phyloP scores from a whole-genome alignment of 2,888 invertebrate genomes.

The Rhamphomyia laevipes region DNA sequence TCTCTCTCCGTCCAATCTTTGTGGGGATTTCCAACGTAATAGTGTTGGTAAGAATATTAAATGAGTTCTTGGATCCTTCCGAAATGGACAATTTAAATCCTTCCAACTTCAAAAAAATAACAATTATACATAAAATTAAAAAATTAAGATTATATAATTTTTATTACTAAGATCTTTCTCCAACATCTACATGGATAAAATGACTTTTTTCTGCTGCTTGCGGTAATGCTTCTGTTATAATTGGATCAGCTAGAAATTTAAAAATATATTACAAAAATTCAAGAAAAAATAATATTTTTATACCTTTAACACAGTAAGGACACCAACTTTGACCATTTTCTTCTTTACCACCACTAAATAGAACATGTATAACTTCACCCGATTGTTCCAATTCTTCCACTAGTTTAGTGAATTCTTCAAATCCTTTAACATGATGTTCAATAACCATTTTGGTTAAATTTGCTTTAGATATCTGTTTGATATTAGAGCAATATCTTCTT shows the following conservation, averaged over 20 bases:
- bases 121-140: no score
- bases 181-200: conserved; percentile 68
- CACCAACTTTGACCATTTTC: conserved; percentile 73
- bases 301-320: conserved; percentile 75
- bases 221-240: conserved; percentile 54
- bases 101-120: conserved; percentile 59
- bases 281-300: conserved; percentile 17
- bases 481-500: no score
- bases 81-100: conserved; percentile 65
- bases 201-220: conserved; percentile 49
- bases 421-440: conserved; percentile 36
- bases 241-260: conserved; percentile 56
- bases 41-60: conserved; percentile 75
- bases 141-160: not conserved
- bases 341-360: conserved; percentile 36
- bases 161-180: conserved; percentile 63
- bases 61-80: conserved; percentile 58
- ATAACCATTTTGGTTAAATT: conserved; percentile 28
- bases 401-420: conserved; percentile 35
- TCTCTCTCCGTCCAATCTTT: conserved; percentile 66
- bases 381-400: conserved; percentile 30
- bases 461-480: no score
- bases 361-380: conserved; percentile 31
- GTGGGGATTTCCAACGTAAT: conserved; percentile 63
- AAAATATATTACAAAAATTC: conserved; percentile 4